Evolutionary conservation across 2,888 invertebrate species (phyloP).

Genomic region (Synanthedon formicaeformis): DNA sequence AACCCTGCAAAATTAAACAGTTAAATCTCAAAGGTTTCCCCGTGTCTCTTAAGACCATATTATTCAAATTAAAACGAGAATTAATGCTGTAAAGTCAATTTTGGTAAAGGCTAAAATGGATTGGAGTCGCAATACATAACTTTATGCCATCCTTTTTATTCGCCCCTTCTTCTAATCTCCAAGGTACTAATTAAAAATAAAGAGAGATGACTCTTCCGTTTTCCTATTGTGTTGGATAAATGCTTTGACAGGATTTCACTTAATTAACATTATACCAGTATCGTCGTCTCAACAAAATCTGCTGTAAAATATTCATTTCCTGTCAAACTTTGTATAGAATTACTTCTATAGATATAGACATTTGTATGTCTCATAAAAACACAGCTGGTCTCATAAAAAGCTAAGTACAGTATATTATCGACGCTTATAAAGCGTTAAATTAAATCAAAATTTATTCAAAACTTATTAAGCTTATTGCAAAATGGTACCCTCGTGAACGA

Average conservation of each 20-base stretch:
- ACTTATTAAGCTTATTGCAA: slow-evolving; percentile 21
- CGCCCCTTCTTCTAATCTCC: no score
- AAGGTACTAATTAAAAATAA: no score
- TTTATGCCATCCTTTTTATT: background rate
- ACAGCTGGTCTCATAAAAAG: slow-evolving; percentile 3
- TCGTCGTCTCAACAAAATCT: no score
- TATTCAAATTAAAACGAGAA: slow-evolving; percentile 40
- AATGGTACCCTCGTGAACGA: slow-evolving; percentile 24
- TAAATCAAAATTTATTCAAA: slow-evolving; percentile 5
- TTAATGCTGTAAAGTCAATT: slow-evolving; percentile 28
- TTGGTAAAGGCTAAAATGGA: slow-evolving; percentile 4
- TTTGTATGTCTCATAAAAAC: no score
- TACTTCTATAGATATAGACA: no score
- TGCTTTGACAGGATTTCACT: no score
- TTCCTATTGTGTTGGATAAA: no score
- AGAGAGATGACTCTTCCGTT: no score
- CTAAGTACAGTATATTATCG: slow-evolving; percentile 18
- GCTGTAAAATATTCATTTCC: no score
- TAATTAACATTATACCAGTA: no score
- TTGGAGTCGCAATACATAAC: slow-evolving; percentile 4
- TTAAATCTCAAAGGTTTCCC: slow-evolving; percentile 22
- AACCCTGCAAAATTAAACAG: slow-evolving; percentile 25
- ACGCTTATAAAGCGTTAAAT: background rate
- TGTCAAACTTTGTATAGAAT: no score
- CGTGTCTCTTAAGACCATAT: slow-evolving; percentile 23